Evolutionary conservation across 2,888 invertebrate species (phyloP).

Genomic region (Archaeoteleia sp.): DNA sequence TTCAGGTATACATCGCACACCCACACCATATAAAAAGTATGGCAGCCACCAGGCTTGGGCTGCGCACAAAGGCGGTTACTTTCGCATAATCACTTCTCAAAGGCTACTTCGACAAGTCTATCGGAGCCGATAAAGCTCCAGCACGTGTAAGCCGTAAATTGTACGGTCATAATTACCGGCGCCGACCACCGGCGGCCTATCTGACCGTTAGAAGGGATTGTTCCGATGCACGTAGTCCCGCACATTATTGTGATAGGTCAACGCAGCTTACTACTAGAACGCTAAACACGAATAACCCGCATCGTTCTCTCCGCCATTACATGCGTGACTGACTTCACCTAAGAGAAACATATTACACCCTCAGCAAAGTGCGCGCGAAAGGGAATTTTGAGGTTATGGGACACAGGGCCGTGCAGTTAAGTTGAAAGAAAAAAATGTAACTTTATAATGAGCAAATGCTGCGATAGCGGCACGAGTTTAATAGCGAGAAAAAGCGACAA

Average conservation of each 20-base stretch:
- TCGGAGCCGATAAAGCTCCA: conserved; percentile 33
- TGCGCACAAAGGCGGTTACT: conserved; percentile 16
- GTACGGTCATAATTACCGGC: conserved; percentile 38
- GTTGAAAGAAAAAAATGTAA: no score
- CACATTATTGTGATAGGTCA: conserved; percentile 42
- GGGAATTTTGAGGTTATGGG: no score
- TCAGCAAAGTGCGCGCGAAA: no score
- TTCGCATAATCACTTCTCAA: conserved; percentile 39
- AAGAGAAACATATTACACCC: no score
- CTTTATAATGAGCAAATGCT: no score
- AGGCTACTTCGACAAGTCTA: conserved; percentile 35
- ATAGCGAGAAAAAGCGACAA: no score
- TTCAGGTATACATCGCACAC: no score
- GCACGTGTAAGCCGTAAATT: conserved; percentile 43
- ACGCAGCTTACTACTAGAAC: conserved; percentile 22
- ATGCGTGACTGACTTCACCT: conserved; percentile 20
- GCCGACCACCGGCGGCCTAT: conserved; percentile 23
- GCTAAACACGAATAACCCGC: conserved; percentile 42
- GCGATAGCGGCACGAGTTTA: no score
- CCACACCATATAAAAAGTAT: conserved; percentile 13
- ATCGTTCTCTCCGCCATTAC: conserved; percentile 30
- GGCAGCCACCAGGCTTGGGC: conserved; percentile 23
- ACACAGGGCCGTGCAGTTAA: no score
- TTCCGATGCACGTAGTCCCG: conserved; percentile 4
- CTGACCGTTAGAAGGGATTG: conserved; percentile 7